Evolutionary conservation across 1,140 invertebrate species (phyloP), one percentile per base, ranked within the genome.

Genomic region (Lasioglossum albipes): DNA sequence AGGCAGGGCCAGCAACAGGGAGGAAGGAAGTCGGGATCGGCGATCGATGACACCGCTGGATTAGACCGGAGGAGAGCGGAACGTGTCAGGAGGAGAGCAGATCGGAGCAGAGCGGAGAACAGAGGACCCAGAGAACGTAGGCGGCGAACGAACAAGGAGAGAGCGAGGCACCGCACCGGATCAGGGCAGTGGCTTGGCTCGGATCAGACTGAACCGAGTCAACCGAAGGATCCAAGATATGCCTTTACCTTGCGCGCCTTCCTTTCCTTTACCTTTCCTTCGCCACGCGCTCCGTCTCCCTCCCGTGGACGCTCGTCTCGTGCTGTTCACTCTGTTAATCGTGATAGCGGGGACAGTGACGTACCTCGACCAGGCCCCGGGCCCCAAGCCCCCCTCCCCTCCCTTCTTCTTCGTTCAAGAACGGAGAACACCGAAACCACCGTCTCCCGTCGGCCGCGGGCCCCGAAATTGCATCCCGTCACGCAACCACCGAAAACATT

Each of bases 191-290:
- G 85, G 87, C 88, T 89, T 90, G 84, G 84, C 89, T 89, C 79
- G 82, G 88, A 90, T 90, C 89, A 83, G 89, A 92, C 91, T 92
- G 90, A 91, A 87, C 81, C 87, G 85, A 83, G 84, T 84, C 82
- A 83, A 84, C 71, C 78, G 82, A 86, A 91, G 90, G 89, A 90
- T 90, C 88, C 87, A 82, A 68, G 88, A 90, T 89, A 85, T 87
- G 88, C 85, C 86, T 90, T 89, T 86, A 83, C 85, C 85, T 88
- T 85, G 83, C 75, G 77, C 75, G 79, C 79, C 82, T 86, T 77
- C 76, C 78, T 82, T 78, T 74, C 75, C 75, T 67, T 68, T 54
- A 42, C 75, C 62, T 80, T 69, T 83, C 75, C 64, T 75, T 66
- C 74, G 42, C 85, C 72, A 13, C 42, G 64, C 80, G 62, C 27